A percentile compares a stretch with the other conserved stretches of the same genome.
phyloP scores from a whole-genome alignment of 2,888 invertebrate species.

The Linnaemya vulpina region DNA sequence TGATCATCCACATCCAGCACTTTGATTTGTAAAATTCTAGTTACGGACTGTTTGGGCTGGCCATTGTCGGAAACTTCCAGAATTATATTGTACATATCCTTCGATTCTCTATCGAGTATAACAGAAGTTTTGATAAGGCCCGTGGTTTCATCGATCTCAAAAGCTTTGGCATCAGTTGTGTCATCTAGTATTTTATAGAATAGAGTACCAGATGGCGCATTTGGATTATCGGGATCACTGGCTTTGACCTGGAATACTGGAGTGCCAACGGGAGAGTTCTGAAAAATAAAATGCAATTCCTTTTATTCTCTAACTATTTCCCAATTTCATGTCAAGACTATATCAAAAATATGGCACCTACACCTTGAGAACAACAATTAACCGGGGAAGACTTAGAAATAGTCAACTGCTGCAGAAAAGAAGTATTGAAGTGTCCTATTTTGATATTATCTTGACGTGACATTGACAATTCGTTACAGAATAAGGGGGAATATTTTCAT shows the following conservation, averaged over 20 bases:
- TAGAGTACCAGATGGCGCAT: slow-evolving; percentile 89
- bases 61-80: slow-evolving; percentile 91
- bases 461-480: no score
- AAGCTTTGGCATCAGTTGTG: slow-evolving; percentile 86
- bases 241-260: slow-evolving; percentile 90
- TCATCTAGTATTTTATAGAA: slow-evolving; percentile 89
- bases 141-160: slow-evolving; percentile 87
- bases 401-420: no score
- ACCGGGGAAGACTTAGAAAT: no score
- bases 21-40: slow-evolving; percentile 87
- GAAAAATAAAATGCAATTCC: slow-evolving; percentile 68
- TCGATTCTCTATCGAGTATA: slow-evolving; percentile 89
- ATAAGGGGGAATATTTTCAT: no score
- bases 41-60: slow-evolving; percentile 89
- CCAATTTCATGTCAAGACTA: no score
- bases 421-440: no score
- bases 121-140: slow-evolving; percentile 89
- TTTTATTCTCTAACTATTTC: no score
- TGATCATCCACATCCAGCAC: slow-evolving; percentile 91
- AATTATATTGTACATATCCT: slow-evolving; percentile 89
- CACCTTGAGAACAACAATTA: no score
- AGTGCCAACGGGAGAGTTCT: slow-evolving; percentile 89
- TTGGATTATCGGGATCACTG: slow-evolving; percentile 90
- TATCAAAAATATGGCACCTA: no score
- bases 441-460: no score